These are phyloP conservation scores for Pagrus major DNA, from an alignment of 2,113 vertebrate genomes.

Conservation along the genomic window DNA sequence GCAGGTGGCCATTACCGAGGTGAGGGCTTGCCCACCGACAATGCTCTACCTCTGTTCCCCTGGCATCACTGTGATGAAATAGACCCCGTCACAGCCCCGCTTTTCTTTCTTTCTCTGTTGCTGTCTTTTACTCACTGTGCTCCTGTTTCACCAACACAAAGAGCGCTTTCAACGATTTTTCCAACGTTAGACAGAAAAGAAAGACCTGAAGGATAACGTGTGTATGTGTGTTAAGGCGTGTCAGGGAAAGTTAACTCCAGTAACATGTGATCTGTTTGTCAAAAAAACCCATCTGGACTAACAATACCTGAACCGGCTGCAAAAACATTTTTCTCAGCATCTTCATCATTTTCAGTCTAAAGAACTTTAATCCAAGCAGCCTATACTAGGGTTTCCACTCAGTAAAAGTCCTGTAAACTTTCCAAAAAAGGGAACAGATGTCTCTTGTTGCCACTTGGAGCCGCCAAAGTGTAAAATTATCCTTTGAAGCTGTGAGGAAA, in stretches of 20 bases:
- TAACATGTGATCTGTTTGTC: too few relatives aligned
- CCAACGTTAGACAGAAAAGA: neutral
- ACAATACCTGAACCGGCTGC: neutral
- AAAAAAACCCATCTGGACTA: neutral
- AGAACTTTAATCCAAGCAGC: neutral
- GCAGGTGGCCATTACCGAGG: constrained; percentile 57
- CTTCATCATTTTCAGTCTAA: neutral
- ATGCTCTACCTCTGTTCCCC: constrained; percentile 37
- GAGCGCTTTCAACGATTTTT: constrained; percentile 20
- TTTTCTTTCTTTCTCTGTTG: constrained; percentile 27
- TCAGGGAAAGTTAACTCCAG: constrained; percentile 3
- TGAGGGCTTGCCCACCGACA: constrained; percentile 51
- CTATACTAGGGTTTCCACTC: neutral
- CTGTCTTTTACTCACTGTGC: constrained; percentile 11
- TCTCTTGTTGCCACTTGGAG: constrained; percentile 5
- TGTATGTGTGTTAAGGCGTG: neutral
- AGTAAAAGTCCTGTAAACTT: neutral
- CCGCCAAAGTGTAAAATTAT: neutral
- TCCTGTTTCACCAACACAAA: constrained; percentile 22
- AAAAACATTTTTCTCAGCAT: constrained; percentile 2
- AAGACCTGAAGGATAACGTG: constrained; percentile 2
- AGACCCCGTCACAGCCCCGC: constrained; percentile 30
- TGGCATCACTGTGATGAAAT: constrained; percentile 27
- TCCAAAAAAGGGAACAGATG: neutral
- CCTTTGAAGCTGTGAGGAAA: neutral